Evolutionary conservation across 2,797 vertebrate genomes (phyloP).

Genomic region (Anabacerthia variegaticeps): DNA sequence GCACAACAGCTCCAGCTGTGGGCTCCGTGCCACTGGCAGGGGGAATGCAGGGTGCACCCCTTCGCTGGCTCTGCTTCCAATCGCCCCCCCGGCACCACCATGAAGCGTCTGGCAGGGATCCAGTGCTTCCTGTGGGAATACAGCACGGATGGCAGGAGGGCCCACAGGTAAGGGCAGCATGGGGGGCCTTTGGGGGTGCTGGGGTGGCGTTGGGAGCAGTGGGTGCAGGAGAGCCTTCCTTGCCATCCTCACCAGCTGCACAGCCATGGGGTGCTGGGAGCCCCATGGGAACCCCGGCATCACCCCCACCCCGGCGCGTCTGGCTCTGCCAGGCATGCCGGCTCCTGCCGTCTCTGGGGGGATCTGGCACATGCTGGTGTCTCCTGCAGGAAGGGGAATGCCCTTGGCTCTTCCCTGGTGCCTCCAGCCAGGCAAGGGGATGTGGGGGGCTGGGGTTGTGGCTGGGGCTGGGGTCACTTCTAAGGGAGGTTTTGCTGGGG

Average conservation of each 20-base stretch:
- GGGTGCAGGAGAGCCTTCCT: neutral
- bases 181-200: neutral
- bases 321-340: neutral
- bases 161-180: neutral
- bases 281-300: neutral
- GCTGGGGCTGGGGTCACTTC: too few relatives aligned
- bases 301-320: neutral
- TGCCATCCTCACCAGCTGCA: neutral
- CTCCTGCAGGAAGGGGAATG: neutral
- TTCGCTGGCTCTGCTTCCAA: neutral
- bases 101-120: neutral
- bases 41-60: neutral
- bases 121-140: neutral
- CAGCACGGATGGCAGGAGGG: accelerated
- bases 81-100: neutral
- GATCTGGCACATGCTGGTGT: neutral
- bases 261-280: neutral
- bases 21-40: neutral
- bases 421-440: neutral
- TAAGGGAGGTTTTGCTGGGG: neutral
- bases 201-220: neutral
- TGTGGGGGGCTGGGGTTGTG: neutral
- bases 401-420: neutral
- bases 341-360: neutral
- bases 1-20: neutral